These are phyloP conservation scores for Telmatochromis brachygnathus DNA, from an alignment of 2,113 vertebrate genomes.

Conservation along the genomic window DNA sequence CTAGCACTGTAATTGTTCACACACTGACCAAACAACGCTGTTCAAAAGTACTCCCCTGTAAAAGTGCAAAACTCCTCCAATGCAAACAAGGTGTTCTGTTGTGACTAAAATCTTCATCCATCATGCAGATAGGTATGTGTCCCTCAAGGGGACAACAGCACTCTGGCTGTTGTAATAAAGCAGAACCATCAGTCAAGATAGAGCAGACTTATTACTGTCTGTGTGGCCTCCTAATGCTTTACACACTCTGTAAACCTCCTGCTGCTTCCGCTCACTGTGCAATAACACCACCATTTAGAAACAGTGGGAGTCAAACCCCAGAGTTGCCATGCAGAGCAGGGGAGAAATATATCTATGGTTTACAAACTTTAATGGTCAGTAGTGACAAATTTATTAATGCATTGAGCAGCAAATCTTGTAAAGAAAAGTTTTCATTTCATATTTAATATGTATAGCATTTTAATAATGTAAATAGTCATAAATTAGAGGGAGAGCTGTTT, in stretches of 20 bases:
- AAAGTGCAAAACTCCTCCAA: constrained; percentile 12
- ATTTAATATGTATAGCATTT: background rate
- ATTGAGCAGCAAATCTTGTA: background rate
- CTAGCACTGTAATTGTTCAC: constrained; percentile 21
- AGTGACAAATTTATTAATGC: background rate
- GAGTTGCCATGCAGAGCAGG: background rate
- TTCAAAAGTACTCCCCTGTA: background rate
- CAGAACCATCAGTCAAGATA: constrained; percentile 59
- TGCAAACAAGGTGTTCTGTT: constrained; percentile 21
- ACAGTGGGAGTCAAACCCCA: constrained; percentile 8
- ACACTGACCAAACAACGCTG: background rate
- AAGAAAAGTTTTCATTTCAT: background rate
- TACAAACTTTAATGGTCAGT: background rate
- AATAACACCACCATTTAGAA: constrained; percentile 15
- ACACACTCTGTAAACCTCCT: constrained; percentile 35
- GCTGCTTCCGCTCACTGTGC: constrained; percentile 6
- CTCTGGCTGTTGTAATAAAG: constrained; percentile 62
- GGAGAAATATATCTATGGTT: background rate
- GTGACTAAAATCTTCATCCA: constrained; percentile 59
- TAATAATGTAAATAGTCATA: background rate
- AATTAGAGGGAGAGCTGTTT: background rate
- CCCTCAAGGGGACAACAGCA: constrained; percentile 50
- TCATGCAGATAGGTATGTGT: constrained; percentile 65
- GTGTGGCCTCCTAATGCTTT: constrained; percentile 58
- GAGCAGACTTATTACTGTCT: constrained; percentile 47